Evolutionary conservation across 2,113 vertebrate species (phyloP).

Genomic region (Isurus oxyrinchus): DNA sequence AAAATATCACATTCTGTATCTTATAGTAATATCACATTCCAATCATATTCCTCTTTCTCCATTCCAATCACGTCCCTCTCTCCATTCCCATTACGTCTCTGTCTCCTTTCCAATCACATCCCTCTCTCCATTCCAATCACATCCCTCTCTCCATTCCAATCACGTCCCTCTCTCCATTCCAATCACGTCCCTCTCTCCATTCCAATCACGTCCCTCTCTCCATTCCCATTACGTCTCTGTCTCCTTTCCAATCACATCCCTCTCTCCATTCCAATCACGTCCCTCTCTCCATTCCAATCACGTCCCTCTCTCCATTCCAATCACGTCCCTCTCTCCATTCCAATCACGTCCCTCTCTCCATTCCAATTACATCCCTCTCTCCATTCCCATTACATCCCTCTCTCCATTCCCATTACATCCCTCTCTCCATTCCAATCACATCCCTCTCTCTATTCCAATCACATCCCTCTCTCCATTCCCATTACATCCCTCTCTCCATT

Average conservation of each 20-base stretch:
- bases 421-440: not conserved
- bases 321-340: not conserved
- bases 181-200: no score
- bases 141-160: not conserved
- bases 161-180: not conserved
- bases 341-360: not conserved
- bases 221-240: not conserved
- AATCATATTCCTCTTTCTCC: not conserved
- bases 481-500: not conserved
- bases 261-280: slow-evolving; percentile 4
- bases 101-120: no score
- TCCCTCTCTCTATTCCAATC: not conserved
- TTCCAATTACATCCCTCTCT: not conserved
- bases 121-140: not conserved
- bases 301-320: slow-evolving; percentile 1
- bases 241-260: not conserved
- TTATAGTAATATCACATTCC: not conserved
- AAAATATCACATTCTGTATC: not conserved
- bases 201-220: no score
- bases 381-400: not conserved
- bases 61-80: not conserved
- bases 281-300: not conserved
- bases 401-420: not conserved
- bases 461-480: not conserved
- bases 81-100: not conserved